Base-by-base conservation (phyloP, 2,113 vertebrate genomes). In the Pseudonaja textilis region DNA sequence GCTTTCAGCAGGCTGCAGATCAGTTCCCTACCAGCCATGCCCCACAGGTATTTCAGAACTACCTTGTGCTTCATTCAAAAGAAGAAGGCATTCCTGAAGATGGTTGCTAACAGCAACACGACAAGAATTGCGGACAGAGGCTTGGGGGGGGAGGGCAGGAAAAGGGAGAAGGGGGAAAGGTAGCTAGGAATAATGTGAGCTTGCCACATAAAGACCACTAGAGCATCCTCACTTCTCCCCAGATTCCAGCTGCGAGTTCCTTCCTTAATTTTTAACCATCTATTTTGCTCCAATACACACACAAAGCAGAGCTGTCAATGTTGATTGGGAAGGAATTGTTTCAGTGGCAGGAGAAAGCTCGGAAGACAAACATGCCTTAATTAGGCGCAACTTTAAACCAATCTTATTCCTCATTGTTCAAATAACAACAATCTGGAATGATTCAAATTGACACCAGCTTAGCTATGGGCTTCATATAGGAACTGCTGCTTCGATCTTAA, bases 61-160 rank as follows among this genome's bases (percentile, higher is more conserved):
- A 29, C 47, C 11, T 34, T 7, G 18, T 8, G 85, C 85, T 34
- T 59, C 12, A 7, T 54, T 54, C 64, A 54, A 74, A 90, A 64
- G 89, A 14, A 90, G 16, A 16, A 96, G 94, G 96, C 96, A 97
- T 98, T 98, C 95, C 96, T 96, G 95, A 96, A 94, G 96, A 97
- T 50, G 96, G 98, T 98, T 98, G 98, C 98, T 97, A 98, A 95
- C 97, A 97, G 98, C 98, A 98, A 98, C 98, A 86, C 97, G 91
- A 93, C 92, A 97, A 97, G 96, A 96, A 97, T 95, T 96, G 97
- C 95, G 97, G 88, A 95, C 94, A 92, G 95, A 96, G 95, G 45
- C 87, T 55, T 93, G 94, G 96, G 95, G 22, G 89, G 57, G 47
- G n/a, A 23, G 42, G 3, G 8, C 47, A 14, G 47, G 23, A n/a